phyloP scores from a whole-genome alignment of 2,113 vertebrate species.

The Dinomys branickii region DNA sequence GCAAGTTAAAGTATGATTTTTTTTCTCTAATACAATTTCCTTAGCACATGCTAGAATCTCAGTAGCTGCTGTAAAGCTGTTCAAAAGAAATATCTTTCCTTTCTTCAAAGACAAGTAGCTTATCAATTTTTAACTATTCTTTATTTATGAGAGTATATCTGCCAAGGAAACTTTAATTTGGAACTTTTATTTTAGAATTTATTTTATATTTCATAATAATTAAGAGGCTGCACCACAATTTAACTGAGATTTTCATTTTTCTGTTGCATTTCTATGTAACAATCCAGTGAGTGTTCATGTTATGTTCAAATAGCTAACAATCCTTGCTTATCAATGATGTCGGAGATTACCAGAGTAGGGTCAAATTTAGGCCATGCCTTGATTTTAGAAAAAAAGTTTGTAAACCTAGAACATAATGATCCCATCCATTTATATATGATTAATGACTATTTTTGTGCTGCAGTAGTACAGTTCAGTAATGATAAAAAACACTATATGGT shows the following conservation, averaged over 20 bases:
- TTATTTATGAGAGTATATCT: conserved; percentile 4
- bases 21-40: conserved; percentile 20
- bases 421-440: neutral
- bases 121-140: conserved; percentile 23
- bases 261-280: neutral
- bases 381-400: neutral
- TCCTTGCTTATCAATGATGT: neutral
- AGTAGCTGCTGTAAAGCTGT: neutral
- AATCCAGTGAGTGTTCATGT: neutral
- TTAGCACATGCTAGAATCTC: conserved; percentile 11
- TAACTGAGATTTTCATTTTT: conserved; percentile 4
- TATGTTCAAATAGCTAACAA: neutral
- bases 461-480: neutral
- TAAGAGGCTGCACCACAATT: neutral
- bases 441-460: neutral
- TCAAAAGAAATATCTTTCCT: conserved; percentile 50
- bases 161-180: neutral
- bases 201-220: conserved; percentile 1
- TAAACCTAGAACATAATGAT: neutral
- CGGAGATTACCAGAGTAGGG: neutral
- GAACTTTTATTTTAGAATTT: conserved; percentile 22
- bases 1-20: conserved; percentile 11
- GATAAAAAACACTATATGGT: neutral
- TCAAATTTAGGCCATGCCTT: neutral
- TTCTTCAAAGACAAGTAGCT: neutral